phyloP scores from a whole-genome alignment of 2,113 vertebrate species.

The Zootoca vivipara region DNA sequence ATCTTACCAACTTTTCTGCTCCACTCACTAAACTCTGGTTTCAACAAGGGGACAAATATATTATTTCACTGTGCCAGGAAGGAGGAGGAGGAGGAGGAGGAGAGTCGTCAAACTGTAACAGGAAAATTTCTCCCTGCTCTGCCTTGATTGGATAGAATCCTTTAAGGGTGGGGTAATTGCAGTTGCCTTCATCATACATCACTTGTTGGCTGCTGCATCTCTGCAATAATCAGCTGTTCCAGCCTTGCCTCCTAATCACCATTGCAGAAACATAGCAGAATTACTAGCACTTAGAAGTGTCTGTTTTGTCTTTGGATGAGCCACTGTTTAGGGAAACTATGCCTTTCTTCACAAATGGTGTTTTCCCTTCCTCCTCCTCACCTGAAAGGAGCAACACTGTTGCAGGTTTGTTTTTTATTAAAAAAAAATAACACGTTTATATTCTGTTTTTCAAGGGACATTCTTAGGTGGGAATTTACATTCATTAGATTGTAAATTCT shows the following conservation, averaged over 20 bases:
- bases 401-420: too few species aligned
- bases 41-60: too few species aligned
- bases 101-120: rapidly evolving
- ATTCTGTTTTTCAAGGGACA: too few species aligned
- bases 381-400: background rate
- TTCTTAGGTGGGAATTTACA: background rate
- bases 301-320: background rate
- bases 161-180: background rate
- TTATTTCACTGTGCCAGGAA: background rate
- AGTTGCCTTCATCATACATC: background rate
- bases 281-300: background rate
- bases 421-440: too few species aligned
- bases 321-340: background rate
- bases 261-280: background rate
- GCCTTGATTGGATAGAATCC: background rate
- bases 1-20: too few species aligned
- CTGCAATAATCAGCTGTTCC: background rate
- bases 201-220: background rate
- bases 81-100: rapidly evolving
- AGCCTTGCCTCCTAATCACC: background rate
- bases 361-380: too few species aligned
- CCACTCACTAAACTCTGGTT: background rate
- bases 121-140: background rate
- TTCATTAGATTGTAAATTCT: too few species aligned
- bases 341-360: background rate